Conservation (phyloP, 2,113 vertebrate species). For the Corythornis cristatus region DNA sequence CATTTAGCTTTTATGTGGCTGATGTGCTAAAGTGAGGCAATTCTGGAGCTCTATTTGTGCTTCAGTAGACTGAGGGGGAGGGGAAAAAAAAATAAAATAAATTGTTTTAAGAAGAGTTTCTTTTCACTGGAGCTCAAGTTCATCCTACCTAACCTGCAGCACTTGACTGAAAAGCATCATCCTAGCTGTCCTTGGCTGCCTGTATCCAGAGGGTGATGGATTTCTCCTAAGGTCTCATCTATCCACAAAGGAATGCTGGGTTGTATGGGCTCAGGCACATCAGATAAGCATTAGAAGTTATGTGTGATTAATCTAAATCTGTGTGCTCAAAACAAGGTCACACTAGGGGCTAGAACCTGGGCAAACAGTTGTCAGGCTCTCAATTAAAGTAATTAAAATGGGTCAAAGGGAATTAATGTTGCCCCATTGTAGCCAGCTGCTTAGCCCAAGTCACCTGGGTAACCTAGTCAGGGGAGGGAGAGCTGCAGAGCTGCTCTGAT, state of each 20-base stretch:
- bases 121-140: neutral
- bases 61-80: neutral
- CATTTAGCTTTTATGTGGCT: conserved; percentile 14
- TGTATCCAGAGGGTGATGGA: neutral
- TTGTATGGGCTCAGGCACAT: neutral
- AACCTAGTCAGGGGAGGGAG: neutral
- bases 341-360: neutral
- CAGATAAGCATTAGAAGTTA: neutral
- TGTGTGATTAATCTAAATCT: neutral
- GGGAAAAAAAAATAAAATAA: neutral
- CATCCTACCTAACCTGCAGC: neutral
- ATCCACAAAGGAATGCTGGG: neutral
- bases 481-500: neutral
- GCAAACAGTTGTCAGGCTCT: neutral
- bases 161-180: neutral
- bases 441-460: neutral
- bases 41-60: neutral
- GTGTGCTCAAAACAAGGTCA: neutral
- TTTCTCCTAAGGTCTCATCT: neutral
- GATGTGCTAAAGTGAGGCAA: conserved; percentile 15
- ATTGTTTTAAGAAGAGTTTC: neutral
- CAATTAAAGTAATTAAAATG: neutral
- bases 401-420: neutral
- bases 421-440: neutral
- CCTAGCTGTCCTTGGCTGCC: neutral